A percentile compares a stretch with the other conserved stretches of the same genome.
phyloP scores from a whole-genome alignment of 2,888 invertebrate species.

The Drosophila parthenogenetica region DNA sequence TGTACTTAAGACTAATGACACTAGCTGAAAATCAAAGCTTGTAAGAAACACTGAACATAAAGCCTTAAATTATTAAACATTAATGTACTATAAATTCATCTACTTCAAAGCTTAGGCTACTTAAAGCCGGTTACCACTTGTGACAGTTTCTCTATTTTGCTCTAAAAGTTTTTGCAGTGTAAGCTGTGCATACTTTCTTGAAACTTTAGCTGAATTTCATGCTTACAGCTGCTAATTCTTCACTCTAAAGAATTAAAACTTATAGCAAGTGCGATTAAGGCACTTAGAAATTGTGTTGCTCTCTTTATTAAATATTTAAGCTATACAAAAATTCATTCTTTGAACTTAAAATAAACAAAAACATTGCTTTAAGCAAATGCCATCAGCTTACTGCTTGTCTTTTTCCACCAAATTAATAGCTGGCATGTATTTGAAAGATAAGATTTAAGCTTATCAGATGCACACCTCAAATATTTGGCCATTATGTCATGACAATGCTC shows the following conservation, averaged over 20 bases:
- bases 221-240: neutral
- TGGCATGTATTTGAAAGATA: constrained; percentile 33
- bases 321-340: no score
- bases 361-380: constrained; percentile 18
- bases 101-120: no score
- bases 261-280: neutral
- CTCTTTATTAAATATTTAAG: no score
- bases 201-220: neutral
- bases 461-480: constrained; percentile 61
- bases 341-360: no score
- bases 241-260: neutral
- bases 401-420: constrained; percentile 1
- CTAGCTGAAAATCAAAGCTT: constrained; percentile 13
- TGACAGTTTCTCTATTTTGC: no score
- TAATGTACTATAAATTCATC: no score
- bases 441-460: constrained; percentile 57
- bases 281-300: neutral
- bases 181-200: no score
- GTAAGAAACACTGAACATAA: neutral
- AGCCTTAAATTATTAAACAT: neutral
- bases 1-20: constrained; percentile 29
- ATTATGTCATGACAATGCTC: constrained; percentile 53
- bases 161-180: no score
- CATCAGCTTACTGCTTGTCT: constrained; percentile 3
- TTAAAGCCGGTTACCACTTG: neutral